Conservation (phyloP, 2,888 invertebrate genomes). For the Hermaeophaga mercurialis region DNA sequence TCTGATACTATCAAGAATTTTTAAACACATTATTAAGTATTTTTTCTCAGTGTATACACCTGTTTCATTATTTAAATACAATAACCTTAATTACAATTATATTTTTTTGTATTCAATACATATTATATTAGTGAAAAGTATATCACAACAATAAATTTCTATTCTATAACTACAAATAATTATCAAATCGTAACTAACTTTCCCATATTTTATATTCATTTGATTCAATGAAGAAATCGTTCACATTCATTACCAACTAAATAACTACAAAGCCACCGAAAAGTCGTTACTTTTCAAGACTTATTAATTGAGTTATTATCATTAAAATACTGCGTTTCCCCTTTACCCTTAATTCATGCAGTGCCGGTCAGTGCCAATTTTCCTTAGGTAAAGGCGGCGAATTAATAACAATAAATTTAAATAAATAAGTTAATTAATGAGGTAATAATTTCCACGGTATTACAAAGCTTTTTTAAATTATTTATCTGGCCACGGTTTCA, state of each 20-base stretch:
- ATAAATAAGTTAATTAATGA: too few species aligned
- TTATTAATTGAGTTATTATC: conserved; percentile 24
- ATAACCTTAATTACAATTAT: not conserved
- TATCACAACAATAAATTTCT: not conserved
- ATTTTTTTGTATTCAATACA: not conserved
- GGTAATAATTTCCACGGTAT: too few species aligned
- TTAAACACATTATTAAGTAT: too few species aligned
- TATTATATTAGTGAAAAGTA: conserved; percentile 8
- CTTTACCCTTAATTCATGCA: conserved; percentile 16
- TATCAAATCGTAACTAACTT: conserved; percentile 13
- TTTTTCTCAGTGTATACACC: too few species aligned
- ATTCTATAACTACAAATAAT: conserved; percentile 1
- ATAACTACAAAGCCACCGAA: conserved; percentile 22
- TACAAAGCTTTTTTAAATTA: too few species aligned
- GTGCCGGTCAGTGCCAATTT: conserved; percentile 11
- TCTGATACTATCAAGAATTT: too few species aligned
- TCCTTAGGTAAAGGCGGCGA: conserved; percentile 15
- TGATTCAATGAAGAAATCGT: conserved; percentile 21
- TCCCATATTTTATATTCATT: conserved; percentile 26
- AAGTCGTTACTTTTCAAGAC: conserved; percentile 22
- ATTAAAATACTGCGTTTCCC: conserved; percentile 9
- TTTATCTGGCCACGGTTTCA: too few species aligned
- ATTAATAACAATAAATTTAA: too few species aligned
- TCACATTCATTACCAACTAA: conserved; percentile 25
- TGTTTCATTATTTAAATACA: conserved; percentile 1